These are phyloP conservation scores for Rafetus swinhoei DNA, from an alignment of 2,113 vertebrate genomes.

Conservation along the genomic window DNA sequence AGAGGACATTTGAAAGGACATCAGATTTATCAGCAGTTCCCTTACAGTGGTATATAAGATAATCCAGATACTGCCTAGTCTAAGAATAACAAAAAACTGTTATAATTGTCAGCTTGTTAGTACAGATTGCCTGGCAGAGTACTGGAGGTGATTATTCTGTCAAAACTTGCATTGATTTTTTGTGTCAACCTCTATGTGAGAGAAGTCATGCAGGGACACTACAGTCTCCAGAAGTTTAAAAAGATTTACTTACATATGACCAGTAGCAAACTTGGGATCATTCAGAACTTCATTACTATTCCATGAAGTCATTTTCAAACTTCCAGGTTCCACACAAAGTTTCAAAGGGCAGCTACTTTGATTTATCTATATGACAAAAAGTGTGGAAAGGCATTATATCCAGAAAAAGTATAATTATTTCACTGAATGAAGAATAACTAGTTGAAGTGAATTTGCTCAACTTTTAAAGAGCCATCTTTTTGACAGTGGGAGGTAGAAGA, in stretches of 20 bases:
- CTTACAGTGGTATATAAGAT: neutral
- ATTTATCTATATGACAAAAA: neutral
- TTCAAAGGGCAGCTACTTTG: neutral
- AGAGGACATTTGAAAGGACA: neutral
- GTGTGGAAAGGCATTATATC: neutral
- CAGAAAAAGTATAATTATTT: neutral
- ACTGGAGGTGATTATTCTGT: neutral
- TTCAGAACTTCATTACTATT: neutral
- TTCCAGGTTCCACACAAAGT: neutral
- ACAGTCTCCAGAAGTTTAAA: neutral
- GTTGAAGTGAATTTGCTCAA: neutral
- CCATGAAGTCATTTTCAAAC: neutral
- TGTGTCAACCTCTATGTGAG: neutral
- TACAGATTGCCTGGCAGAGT: neutral
- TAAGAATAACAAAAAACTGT: neutral
- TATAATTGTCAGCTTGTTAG: neutral
- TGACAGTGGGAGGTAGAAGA: neutral
- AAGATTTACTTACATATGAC: neutral
- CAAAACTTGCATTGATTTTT: neutral
- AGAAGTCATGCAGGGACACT: neutral
- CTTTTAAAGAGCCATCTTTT: neutral
- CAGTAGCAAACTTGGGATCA: neutral
- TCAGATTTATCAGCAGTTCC: neutral
- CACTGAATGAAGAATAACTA: neutral
- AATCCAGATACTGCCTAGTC: neutral